A percentile compares a stretch with the other conserved stretches of the same genome.
Evolutionary conservation across 2,113 vertebrate species (phyloP).

Genomic region (Syngnathus typhle): DNA sequence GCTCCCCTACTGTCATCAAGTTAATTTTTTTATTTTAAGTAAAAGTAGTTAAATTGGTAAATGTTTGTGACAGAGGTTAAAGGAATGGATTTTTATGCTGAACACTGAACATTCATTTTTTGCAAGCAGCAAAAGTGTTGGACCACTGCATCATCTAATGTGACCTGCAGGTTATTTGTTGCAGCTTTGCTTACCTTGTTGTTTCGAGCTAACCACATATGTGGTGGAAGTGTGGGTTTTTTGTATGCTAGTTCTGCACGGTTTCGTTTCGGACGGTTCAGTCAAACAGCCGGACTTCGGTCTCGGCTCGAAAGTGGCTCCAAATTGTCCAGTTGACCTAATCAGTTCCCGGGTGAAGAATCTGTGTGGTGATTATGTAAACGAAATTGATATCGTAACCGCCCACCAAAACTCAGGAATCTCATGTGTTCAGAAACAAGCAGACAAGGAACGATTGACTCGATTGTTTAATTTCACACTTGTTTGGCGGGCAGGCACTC

Average conservation of each 20-base stretch:
- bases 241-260: background rate
- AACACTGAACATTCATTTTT: background rate
- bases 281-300: background rate
- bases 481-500: background rate
- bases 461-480: background rate
- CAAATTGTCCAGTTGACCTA: background rate
- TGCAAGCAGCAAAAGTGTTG: background rate
- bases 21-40: background rate
- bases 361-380: background rate
- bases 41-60: background rate
- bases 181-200: background rate
- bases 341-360: background rate
- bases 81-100: background rate
- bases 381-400: background rate
- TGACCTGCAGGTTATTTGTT: background rate
- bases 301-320: background rate
- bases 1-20: background rate
- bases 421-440: background rate
- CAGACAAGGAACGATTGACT: background rate
- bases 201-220: background rate
- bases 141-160: background rate
- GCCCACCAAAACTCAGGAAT: background rate
- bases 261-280: background rate
- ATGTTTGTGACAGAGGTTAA: background rate
- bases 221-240: background rate